Conservation (phyloP, 92 coral and sea anemone species). For the Phenganax subtilis region DNA sequence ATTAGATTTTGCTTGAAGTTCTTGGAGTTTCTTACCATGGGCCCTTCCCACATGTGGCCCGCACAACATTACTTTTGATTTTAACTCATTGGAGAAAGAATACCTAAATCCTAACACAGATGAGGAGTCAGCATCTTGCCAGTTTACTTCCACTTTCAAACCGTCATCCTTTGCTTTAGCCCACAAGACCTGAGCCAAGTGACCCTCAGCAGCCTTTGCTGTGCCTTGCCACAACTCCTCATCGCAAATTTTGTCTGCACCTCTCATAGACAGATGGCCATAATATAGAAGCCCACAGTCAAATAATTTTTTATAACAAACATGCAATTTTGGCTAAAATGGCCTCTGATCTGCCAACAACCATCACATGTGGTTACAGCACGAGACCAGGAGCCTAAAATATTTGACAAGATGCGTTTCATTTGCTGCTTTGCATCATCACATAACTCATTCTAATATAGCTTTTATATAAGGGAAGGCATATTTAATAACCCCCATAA, state of each 20-base stretch:
- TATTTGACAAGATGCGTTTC: slow-evolving; percentile 39
- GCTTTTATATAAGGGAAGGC: slow-evolving; percentile 47
- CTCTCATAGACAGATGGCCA: slow-evolving; percentile 62
- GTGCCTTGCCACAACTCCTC: slow-evolving; percentile 59
- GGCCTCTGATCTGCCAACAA: slow-evolving; percentile 53
- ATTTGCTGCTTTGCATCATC: slow-evolving; percentile 51
- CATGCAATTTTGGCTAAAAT: slow-evolving; percentile 54
- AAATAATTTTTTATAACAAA: slow-evolving; percentile 52
- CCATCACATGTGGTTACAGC: slow-evolving; percentile 64
- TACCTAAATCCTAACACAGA: slow-evolving; percentile 45
- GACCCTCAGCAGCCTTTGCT: slow-evolving; percentile 62
- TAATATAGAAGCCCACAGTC: slow-evolving; percentile 53
- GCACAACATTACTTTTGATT: slow-evolving; percentile 44
- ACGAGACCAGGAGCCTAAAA: slow-evolving; percentile 45
- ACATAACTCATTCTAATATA: slow-evolving; percentile 51
- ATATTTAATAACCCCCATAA: slow-evolving; percentile 38
- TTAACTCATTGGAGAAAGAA: background rate
- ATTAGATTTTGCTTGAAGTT: slow-evolving; percentile 37
- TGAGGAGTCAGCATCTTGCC: slow-evolving; percentile 63
- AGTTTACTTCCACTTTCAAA: slow-evolving; percentile 42
- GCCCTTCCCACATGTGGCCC: slow-evolving; percentile 52
- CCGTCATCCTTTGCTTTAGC: slow-evolving; percentile 44
- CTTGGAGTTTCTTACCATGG: slow-evolving; percentile 56
- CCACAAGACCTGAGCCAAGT: slow-evolving; percentile 46
- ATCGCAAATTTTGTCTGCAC: slow-evolving; percentile 52